Percentiles rank a stretch among this genome's conserved stretches.
Evolutionary conservation across 2,797 vertebrate genomes (phyloP).

Genomic region (Epinephelus malabaricus): DNA sequence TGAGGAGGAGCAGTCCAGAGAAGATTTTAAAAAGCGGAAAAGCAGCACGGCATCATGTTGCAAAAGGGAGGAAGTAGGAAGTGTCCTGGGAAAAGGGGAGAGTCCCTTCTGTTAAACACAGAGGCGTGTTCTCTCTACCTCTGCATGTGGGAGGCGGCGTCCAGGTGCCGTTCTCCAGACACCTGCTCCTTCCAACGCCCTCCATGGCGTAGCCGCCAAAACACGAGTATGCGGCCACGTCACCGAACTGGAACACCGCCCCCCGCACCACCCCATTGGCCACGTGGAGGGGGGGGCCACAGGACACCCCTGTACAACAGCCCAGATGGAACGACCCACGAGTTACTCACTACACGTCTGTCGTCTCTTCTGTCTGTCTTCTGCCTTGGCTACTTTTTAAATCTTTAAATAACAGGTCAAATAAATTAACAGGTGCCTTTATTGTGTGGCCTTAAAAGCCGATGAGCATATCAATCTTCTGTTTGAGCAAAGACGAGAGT

Average conservation of each 20-base stretch:
- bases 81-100: slow-evolving; percentile 27
- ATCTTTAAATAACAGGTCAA: not conserved
- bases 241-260: slow-evolving; percentile 93
- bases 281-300: slow-evolving; percentile 90
- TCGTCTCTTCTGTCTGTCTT: too few relatives aligned
- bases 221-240: slow-evolving; percentile 94
- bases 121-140: slow-evolving; percentile 85
- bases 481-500: slow-evolving; percentile 2
- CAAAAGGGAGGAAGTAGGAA: slow-evolving; percentile 50
- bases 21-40: slow-evolving; percentile 22
- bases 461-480: not conserved
- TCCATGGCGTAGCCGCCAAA: slow-evolving; percentile 95
- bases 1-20: slow-evolving; percentile 9
- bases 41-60: slow-evolving; percentile 26
- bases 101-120: slow-evolving; percentile 10
- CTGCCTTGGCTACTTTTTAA: not conserved
- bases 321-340: slow-evolving; percentile 76
- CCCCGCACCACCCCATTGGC: slow-evolving; percentile 93
- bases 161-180: slow-evolving; percentile 96
- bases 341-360: slow-evolving; percentile 72
- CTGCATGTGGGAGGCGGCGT: slow-evolving; percentile 92
- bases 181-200: slow-evolving; percentile 91
- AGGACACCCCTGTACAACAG: slow-evolving; percentile 93
- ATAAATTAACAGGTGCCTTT: not conserved
- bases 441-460: not conserved